phyloP scores from a whole-genome alignment of 2,888 invertebrate species.

The Yponomeuta evonymella region DNA sequence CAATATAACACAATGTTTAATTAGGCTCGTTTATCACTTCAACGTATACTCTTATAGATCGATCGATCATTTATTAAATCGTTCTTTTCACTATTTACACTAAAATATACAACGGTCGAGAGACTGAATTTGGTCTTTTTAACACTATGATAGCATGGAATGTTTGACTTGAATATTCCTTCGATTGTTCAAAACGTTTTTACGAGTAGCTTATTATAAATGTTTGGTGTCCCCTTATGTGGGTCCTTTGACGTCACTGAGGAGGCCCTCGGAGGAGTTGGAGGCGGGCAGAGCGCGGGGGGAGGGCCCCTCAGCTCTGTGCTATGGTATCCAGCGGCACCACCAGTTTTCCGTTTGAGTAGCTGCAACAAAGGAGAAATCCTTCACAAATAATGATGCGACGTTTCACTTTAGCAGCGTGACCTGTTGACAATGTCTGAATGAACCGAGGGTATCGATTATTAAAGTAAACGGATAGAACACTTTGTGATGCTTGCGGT shows the following conservation, averaged over 20 bases:
- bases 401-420: background rate
- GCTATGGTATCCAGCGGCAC: conserved; percentile 77
- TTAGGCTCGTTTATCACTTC: conserved; percentile 72
- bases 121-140: conserved; percentile 15
- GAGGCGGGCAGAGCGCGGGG: conserved; percentile 59
- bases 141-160: conserved; percentile 11
- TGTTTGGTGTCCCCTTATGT: conserved; percentile 9
- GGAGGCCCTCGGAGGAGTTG: conserved; percentile 62
- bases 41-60: conserved; percentile 63
- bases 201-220: background rate
- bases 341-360: conserved; percentile 77
- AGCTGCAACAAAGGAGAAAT: conserved; percentile 63
- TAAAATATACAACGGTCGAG: conserved; percentile 9
- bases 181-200: background rate
- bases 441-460: background rate
- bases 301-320: conserved; percentile 65
- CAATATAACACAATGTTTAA: conserved; percentile 65
- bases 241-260: conserved; percentile 32
- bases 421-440: background rate
- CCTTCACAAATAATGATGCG: conserved; percentile 12
- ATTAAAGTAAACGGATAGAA: background rate
- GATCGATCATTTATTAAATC: conserved; percentile 6
- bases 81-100: conserved; percentile 13
- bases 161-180: conserved; percentile 12
- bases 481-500: background rate